These are phyloP conservation scores for Microctenopoma lineatum DNA, from an alignment of 2,797 vertebrate genomes.

Conservation along the genomic window DNA sequence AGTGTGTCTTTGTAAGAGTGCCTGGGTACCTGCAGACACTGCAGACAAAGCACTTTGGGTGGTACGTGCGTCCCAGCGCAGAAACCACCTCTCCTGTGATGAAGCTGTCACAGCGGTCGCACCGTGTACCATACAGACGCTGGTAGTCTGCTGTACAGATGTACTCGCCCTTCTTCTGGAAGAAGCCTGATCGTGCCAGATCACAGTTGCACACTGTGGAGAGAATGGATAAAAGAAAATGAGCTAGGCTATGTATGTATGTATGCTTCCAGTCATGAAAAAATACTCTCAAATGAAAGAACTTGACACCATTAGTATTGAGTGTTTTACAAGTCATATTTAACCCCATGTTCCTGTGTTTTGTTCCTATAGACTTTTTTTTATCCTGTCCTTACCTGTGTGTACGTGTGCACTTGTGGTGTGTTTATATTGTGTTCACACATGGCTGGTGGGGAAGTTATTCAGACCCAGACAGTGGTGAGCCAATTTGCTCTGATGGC, in stretches of 20 bases:
- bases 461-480: conserved; percentile 55
- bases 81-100: conserved; percentile 99
- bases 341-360: not conserved
- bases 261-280: not conserved
- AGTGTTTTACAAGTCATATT: not conserved
- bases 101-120: conserved; percentile 94
- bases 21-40: conserved; percentile 91
- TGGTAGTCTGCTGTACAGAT: conserved; percentile 98
- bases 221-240: conserved; percentile 22
- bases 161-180: conserved; percentile 98
- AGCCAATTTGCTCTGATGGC: conserved; percentile 70
- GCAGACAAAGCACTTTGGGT: conserved; percentile 98
- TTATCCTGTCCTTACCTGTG: conserved; percentile 18
- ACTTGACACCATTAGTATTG: not conserved
- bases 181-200: conserved; percentile 95
- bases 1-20: conserved; percentile 6
- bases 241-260: not conserved
- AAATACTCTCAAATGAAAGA: not conserved
- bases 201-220: conserved; percentile 94
- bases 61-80: conserved; percentile 95
- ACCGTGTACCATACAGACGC: conserved; percentile 96
- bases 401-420: conserved; percentile 12
- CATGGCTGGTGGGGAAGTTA: conserved; percentile 45
- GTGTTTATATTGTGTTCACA: conserved; percentile 47
- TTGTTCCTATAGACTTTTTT: not conserved